Percentiles rank a stretch among this genome's conserved stretches.
Conservation (phyloP, 2,113 vertebrate species). For the Lampris megalopsis region DNA sequence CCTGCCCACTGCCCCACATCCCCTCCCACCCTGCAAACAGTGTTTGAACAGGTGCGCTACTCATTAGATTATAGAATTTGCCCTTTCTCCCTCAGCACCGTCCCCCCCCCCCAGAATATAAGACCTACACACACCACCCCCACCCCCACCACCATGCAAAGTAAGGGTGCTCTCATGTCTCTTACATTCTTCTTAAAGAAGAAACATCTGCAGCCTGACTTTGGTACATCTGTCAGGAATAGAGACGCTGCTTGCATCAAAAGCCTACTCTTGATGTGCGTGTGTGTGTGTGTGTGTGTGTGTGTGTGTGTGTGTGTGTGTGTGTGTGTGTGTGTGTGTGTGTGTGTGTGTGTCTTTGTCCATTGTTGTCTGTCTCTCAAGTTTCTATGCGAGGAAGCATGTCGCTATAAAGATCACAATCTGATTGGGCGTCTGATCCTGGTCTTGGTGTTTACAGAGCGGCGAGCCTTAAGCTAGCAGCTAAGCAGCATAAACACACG, state of each 20-base stretch:
- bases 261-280: background rate
- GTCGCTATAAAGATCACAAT: background rate
- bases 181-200: conserved; percentile 9
- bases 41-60: conserved; percentile 66
- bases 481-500: background rate
- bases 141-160: background rate
- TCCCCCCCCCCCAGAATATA: too few relatives aligned
- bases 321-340: background rate
- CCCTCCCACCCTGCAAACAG: background rate
- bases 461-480: background rate
- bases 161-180: conserved; percentile 5
- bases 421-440: too few relatives aligned
- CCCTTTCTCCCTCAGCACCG: conserved; percentile 22
- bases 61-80: conserved; percentile 48
- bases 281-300: conserved; percentile 1
- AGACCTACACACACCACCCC: too few relatives aligned
- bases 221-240: conserved; percentile 27
- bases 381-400: background rate
- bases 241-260: conserved; percentile 2
- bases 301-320: conserved; percentile 5
- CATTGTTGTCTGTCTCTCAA: background rate
- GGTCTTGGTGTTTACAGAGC: background rate
- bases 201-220: background rate
- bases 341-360: background rate
- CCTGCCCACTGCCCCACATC: too few relatives aligned